Evolutionary conservation across 2,797 vertebrate genomes (phyloP).

Genomic region (Lithobates pipiens): DNA sequence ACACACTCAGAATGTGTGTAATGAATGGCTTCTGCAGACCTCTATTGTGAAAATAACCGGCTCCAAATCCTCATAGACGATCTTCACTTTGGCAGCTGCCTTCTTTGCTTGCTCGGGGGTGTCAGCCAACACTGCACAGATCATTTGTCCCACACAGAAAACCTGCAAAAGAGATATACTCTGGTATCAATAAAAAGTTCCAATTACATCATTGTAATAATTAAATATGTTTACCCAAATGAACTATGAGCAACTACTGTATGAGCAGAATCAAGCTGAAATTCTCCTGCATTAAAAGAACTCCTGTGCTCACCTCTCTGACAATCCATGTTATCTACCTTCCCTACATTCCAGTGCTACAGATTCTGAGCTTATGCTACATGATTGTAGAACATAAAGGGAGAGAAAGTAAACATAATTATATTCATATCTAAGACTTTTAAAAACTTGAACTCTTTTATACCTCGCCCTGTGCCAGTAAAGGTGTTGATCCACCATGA

Average conservation of each 20-base stretch:
- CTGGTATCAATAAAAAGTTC: neutral
- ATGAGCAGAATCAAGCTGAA: no score
- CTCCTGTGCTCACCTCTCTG: no score
- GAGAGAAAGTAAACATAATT: neutral
- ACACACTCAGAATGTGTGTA: neutral
- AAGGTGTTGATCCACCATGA: conserved; percentile 72
- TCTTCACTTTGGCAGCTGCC: conserved; percentile 72
- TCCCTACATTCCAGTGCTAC: no score
- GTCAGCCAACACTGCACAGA: conserved; percentile 76
- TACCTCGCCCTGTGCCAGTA: conserved; percentile 75
- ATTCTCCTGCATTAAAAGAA: no score
- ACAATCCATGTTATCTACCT: no score
- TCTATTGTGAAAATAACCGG: conserved; percentile 75
- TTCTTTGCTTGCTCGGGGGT: conserved; percentile 71
- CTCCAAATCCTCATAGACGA: conserved; percentile 74
- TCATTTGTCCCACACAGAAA: conserved; percentile 75
- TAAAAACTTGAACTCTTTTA: neutral
- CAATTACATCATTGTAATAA: no score
- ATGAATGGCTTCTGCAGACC: conserved; percentile 60
- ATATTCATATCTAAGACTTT: neutral
- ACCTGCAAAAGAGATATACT: conserved; percentile 68
- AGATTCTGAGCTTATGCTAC: no score
- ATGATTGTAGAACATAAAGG: no score
- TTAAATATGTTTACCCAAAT: no score
- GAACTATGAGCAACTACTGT: no score